These are phyloP conservation scores for Silurus aristotelis DNA, from an alignment of 2,797 vertebrate genomes.

Conservation along the genomic window DNA sequence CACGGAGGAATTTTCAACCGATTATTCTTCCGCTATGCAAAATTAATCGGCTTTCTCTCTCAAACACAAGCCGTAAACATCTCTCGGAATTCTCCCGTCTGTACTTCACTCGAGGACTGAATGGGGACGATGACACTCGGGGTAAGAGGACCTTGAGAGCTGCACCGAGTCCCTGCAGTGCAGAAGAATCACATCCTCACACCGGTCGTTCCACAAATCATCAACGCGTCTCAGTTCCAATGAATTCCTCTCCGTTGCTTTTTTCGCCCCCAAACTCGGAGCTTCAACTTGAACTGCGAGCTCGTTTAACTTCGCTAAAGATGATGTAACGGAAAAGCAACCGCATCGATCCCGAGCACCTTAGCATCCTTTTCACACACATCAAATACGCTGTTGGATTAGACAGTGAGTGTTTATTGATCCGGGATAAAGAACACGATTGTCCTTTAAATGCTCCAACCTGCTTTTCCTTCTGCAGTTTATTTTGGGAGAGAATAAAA, in stretches of 20 bases:
- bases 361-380: constrained; percentile 43
- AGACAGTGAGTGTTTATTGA: constrained; percentile 47
- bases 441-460: constrained; percentile 32
- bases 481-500: background rate
- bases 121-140: background rate
- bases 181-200: constrained; percentile 33
- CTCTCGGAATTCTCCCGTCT: background rate
- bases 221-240: constrained; percentile 21
- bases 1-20: constrained; percentile 5
- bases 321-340: constrained; percentile 48
- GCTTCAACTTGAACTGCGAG: constrained; percentile 13
- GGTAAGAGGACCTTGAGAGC: constrained; percentile 18
- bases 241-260: background rate
- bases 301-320: constrained; percentile 18
- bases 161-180: background rate
- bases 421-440: constrained; percentile 27
- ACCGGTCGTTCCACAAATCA: constrained; percentile 29
- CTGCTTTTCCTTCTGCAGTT: background rate
- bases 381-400: constrained; percentile 45
- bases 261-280: background rate
- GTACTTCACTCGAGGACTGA: constrained; percentile 13
- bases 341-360: constrained; percentile 42
- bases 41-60: constrained; percentile 22
- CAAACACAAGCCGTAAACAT: constrained; percentile 26
- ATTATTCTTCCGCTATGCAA: constrained; percentile 18